phyloP scores from a whole-genome alignment of 1,140 invertebrate species.

The Formica exsecta region DNA sequence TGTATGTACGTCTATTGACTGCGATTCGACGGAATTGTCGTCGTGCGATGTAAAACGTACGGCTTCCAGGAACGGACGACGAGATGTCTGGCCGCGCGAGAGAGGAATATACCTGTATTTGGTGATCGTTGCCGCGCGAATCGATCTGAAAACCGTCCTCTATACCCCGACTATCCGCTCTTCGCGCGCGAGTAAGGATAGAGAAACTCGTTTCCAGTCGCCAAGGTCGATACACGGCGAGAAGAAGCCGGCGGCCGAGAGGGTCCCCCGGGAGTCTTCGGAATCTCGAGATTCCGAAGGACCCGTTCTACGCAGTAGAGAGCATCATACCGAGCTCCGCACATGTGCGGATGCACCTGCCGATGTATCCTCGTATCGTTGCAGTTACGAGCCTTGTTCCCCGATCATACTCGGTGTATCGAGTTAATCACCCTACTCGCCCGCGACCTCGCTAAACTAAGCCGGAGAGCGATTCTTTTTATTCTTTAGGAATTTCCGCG shows the following conservation, averaged over 20 bases:
- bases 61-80: constrained; percentile 47
- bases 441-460: constrained; percentile 26
- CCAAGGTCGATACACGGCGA: constrained; percentile 71
- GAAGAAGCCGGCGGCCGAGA: constrained; percentile 25
- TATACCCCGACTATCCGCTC: background rate
- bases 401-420: constrained; percentile 38
- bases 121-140: constrained; percentile 70
- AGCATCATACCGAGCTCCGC: constrained; percentile 65
- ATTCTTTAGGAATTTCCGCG: background rate
- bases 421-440: constrained; percentile 40
- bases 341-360: constrained; percentile 72
- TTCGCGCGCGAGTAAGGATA: constrained; percentile 65
- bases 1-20: background rate
- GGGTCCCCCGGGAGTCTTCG: constrained; percentile 57
- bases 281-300: constrained; percentile 74
- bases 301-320: constrained; percentile 50
- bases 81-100: constrained; percentile 53
- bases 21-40: constrained; percentile 9
- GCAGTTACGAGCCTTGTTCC: constrained; percentile 26
- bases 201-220: constrained; percentile 76
- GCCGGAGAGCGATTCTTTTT: background rate
- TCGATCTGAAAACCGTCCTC: constrained; percentile 75
- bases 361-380: constrained; percentile 44
- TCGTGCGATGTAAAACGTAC: background rate
- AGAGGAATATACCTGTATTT: constrained; percentile 71